Evolutionary conservation across 1,140 invertebrate genomes (phyloP).

Genomic region (Probaryconus sp.): DNA sequence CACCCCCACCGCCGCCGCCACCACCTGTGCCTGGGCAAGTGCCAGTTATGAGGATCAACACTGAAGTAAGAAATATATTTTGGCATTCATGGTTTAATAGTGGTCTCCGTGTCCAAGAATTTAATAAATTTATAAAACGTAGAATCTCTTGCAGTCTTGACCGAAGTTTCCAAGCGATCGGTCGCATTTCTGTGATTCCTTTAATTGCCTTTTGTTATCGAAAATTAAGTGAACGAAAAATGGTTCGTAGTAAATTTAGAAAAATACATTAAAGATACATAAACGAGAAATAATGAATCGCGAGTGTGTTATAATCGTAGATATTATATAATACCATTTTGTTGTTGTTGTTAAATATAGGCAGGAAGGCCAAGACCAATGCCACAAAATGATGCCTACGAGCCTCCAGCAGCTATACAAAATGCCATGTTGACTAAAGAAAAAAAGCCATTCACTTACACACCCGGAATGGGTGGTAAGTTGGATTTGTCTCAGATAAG

Average conservation of each 20-base stretch:
- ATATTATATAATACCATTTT: too few species aligned
- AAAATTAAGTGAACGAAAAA: not conserved
- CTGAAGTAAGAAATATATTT: constrained; percentile 73
- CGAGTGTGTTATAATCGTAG: too few species aligned
- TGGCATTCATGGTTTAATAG: constrained; percentile 52
- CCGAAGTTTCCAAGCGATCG: constrained; percentile 10
- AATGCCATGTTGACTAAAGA: constrained; percentile 97
- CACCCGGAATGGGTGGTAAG: constrained; percentile 87
- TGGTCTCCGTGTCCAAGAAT: constrained; percentile 32
- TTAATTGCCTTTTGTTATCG: not conserved
- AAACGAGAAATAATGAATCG: too few species aligned
- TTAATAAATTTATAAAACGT: constrained; percentile 41
- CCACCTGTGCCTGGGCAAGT: constrained; percentile 78
- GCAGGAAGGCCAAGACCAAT: constrained; percentile 33
- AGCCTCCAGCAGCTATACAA: constrained; percentile 92
- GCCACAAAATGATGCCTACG: constrained; percentile 71
- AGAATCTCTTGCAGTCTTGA: constrained; percentile 45
- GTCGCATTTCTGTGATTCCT: constrained; percentile 11
- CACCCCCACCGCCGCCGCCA: constrained; percentile 77
- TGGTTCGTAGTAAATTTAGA: too few species aligned
- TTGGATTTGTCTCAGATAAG: constrained; percentile 93
- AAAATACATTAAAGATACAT: too few species aligned
- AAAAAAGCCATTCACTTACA: constrained; percentile 97
- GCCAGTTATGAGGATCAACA: constrained; percentile 78
- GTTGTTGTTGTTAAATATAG: constrained; percentile 33